Evolutionary conservation across 1,140 invertebrate genomes (phyloP).

Genomic region (Drosophila obscura): DNA sequence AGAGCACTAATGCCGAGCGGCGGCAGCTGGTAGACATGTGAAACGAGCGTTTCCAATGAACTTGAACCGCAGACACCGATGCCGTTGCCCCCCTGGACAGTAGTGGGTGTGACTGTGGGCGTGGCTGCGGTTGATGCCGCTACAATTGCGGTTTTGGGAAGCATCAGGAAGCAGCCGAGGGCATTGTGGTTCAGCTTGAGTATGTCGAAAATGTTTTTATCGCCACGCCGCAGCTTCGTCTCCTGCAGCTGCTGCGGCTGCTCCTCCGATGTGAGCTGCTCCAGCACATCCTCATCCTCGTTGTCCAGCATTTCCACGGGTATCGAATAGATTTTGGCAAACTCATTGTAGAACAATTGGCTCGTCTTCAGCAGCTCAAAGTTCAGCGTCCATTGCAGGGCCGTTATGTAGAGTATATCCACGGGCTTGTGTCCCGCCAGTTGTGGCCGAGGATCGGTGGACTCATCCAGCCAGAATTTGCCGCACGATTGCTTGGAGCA

Average conservation of each 20-base stretch:
- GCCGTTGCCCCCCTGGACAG: not conserved
- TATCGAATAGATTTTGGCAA: slow-evolving; percentile 79
- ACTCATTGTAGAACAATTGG: slow-evolving; percentile 77
- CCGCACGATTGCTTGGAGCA: slow-evolving; percentile 36
- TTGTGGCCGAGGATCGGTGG: not conserved
- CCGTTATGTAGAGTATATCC: slow-evolving; percentile 73
- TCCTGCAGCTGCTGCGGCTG: slow-evolving; percentile 13
- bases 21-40: slow-evolving; percentile 35
- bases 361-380: slow-evolving; percentile 76
- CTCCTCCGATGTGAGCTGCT: slow-evolving; percentile 2
- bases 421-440: slow-evolving; percentile 60
- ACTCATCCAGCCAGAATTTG: slow-evolving; percentile 71
- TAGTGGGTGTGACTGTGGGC: slow-evolving; percentile 33
- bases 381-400: slow-evolving; percentile 78
- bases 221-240: slow-evolving; percentile 63
- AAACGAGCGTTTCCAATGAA: slow-evolving; percentile 72
- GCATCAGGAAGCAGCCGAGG: slow-evolving; percentile 73
- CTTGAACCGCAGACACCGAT: slow-evolving; percentile 58
- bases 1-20: slow-evolving; percentile 35
- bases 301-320: slow-evolving; percentile 64
- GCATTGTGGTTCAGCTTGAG: slow-evolving; percentile 79
- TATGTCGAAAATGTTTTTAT: slow-evolving; percentile 78
- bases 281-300: slow-evolving; percentile 39
- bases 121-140: slow-evolving; percentile 28
- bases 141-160: slow-evolving; percentile 63